A percentile compares a stretch with the other conserved stretches of the same genome.
Evolutionary conservation across 1,140 invertebrate species (phyloP).

Genomic region (Drosophila dunni): DNA sequence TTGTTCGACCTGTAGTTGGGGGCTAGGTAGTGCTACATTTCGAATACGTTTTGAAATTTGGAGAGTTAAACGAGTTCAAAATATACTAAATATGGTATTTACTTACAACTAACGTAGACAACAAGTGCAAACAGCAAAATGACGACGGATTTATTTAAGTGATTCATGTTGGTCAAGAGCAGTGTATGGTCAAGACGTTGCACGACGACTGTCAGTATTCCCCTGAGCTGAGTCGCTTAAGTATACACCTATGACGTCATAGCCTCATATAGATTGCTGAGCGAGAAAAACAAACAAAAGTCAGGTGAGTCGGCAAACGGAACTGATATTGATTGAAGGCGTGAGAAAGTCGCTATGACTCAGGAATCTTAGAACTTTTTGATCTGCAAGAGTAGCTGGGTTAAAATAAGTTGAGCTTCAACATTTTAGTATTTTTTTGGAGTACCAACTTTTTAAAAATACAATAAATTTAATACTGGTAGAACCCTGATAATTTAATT

Average conservation of each 20-base stretch:
- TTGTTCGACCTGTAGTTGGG: background rate
- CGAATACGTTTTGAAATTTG: background rate
- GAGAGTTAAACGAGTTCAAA: background rate
- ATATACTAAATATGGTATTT: background rate
- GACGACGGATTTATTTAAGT: background rate
- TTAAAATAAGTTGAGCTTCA: too few species aligned
- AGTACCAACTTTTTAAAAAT: too few species aligned
- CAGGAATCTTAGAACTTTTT: too few species aligned
- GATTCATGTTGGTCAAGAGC: slow-evolving; percentile 5
- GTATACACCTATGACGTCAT: slow-evolving; percentile 5
- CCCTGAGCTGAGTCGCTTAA: background rate
- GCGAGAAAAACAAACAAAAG: background rate
- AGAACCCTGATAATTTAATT: too few species aligned
- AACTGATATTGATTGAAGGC: background rate
- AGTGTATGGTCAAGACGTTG: background rate
- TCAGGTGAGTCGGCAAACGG: background rate
- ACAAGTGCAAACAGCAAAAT: background rate
- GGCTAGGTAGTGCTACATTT: too few species aligned
- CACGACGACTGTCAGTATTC: background rate
- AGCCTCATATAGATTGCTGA: background rate
- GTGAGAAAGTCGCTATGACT: too few species aligned
- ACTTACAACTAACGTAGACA: slow-evolving; percentile 1
- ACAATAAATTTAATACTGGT: too few species aligned
- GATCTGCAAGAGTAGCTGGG: too few species aligned
- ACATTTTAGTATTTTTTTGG: too few species aligned